Percentiles rank a stretch among this genome's conserved stretches.
Evolutionary conservation across 2,888 invertebrate genomes (phyloP).

Genomic region (Entomobrya proxima): DNA sequence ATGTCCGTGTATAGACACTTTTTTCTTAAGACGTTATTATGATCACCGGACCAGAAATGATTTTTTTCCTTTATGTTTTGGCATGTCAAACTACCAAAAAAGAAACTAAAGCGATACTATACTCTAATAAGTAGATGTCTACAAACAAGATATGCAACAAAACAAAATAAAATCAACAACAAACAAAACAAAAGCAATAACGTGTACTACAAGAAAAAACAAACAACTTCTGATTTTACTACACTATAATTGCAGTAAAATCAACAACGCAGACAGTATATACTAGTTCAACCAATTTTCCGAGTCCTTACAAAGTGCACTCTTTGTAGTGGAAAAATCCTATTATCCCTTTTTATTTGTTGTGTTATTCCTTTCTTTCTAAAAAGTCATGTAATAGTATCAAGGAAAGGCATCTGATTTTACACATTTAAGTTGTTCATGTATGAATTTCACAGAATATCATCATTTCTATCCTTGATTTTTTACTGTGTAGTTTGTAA

Average conservation of each 20-base stretch:
- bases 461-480: neutral
- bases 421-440: neutral
- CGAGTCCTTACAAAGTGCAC: slow-evolving; percentile 52
- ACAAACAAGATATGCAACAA: neutral
- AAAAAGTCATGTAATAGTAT: slow-evolving; percentile 25
- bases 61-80: slow-evolving; percentile 33
- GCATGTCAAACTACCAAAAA: slow-evolving; percentile 44
- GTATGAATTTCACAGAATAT: slow-evolving; percentile 18
- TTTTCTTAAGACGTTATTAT: slow-evolving; percentile 18
- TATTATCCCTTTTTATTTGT: slow-evolving; percentile 53
- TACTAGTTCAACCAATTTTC: slow-evolving; percentile 51
- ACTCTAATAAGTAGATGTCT: neutral
- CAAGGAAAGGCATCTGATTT: neutral
- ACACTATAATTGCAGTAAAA: neutral
- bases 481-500: neutral
- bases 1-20: slow-evolving; percentile 7
- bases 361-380: slow-evolving; percentile 4
- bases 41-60: slow-evolving; percentile 59
- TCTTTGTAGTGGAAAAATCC: slow-evolving; percentile 37
- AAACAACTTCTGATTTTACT: neutral
- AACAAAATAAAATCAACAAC: neutral
- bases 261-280: neutral
- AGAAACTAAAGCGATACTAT: slow-evolving; percentile 44
- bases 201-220: neutral
- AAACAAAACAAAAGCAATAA: slow-evolving; percentile 11